Evolutionary conservation across 2,888 invertebrate species (phyloP).

Genomic region (Colostygia pectinataria): DNA sequence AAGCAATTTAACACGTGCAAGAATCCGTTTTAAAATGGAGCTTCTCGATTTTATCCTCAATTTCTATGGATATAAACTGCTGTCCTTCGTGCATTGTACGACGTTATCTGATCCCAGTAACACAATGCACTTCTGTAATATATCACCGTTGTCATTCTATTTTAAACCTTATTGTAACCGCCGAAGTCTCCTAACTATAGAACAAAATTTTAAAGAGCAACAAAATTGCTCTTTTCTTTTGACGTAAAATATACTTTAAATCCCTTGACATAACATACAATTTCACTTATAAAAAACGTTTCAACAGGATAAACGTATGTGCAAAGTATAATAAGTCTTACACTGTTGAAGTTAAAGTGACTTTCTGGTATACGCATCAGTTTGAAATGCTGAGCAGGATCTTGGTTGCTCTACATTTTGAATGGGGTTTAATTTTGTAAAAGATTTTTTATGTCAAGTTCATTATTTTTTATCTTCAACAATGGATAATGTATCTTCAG

Average conservation of each 20-base stretch:
- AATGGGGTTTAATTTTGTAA: slow-evolving; percentile 49
- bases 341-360: not conserved
- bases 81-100: slow-evolving; percentile 24
- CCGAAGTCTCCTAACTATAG: slow-evolving; percentile 7
- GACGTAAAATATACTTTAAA: slow-evolving; percentile 20
- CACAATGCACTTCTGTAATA: slow-evolving; percentile 47
- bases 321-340: slow-evolving; percentile 15
- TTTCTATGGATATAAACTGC: slow-evolving; percentile 24
- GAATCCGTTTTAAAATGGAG: slow-evolving; percentile 17
- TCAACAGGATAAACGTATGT: slow-evolving; percentile 3
- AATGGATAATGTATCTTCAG: slow-evolving; percentile 22
- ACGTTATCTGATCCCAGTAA: slow-evolving; percentile 45
- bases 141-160: not conserved
- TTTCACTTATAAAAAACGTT: slow-evolving; percentile 12
- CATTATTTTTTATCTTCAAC: slow-evolving; percentile 34
- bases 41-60: slow-evolving; percentile 23
- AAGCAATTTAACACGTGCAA: slow-evolving; percentile 11
- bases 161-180: slow-evolving; percentile 14
- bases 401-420: slow-evolving; percentile 49
- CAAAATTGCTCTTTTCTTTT: slow-evolving; percentile 18
- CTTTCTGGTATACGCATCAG: not conserved
- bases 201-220: slow-evolving; percentile 3
- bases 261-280: slow-evolving; percentile 16
- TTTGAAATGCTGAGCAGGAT: slow-evolving; percentile 32
- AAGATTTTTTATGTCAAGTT: slow-evolving; percentile 30